Base-by-base conservation (phyloP, 2,113 vertebrate genomes). In the cat (Felis catus) region DNA sequence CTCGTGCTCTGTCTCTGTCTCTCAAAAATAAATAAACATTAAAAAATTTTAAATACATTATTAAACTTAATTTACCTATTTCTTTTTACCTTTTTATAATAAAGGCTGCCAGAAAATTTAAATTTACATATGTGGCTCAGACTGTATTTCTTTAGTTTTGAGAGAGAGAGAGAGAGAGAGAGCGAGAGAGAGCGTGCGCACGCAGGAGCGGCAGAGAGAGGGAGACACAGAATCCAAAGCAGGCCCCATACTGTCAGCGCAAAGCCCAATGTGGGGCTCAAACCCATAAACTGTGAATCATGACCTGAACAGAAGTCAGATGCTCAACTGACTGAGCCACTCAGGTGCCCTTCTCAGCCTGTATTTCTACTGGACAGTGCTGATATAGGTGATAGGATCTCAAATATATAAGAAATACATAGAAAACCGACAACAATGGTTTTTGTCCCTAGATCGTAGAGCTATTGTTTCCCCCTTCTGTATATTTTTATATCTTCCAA, bases 11-110 rank as follows among this genome's bases (percentile, higher is more conserved):
- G 19, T 58, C 58, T 61, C 58, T 61, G 21, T 61, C 58, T 61
- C 21, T 61, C 58, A 61, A 61, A 61, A 61, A 61, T 61, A 82
- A 58, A 58, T 15, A 58, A 61, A 61, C 58, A 25, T 3, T 61
- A 21, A 61, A 61, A 61, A 7, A 61, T 9, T 61, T 58, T 61
- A 61, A 61, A 61, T 21, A 61, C 23, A 61, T 48, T 71, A 88
- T 48, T 89, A 78, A 95, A 81, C 55, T 89, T 39, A 93, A 82
- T 39, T 61, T 83, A 73, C 33, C 25, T 70, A 21, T 89, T 95
- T 48, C 53, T 84, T 95, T 97, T 93, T 68, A 58, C 12, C 53
- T 93, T 90, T 85, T 93, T 53, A 58, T 74, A 96, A 63, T 79
- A 65, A 61, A 66, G 27, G 45, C 61, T 85, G 73, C 61, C 51